Conservation (phyloP, 1,140 invertebrate genomes). For the Zaprionus taronus region DNA sequence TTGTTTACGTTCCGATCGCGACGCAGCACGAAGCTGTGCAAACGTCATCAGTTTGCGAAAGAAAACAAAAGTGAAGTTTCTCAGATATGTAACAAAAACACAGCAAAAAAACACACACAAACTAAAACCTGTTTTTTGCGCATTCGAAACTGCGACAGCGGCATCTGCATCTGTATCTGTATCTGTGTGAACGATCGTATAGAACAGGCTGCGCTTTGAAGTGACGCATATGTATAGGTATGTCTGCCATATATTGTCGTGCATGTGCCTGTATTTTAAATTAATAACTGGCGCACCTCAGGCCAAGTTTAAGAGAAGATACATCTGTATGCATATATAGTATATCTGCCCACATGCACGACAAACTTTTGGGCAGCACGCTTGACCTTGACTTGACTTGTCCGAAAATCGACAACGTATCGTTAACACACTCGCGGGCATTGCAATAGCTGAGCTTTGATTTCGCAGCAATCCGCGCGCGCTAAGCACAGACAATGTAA, state of each 20-base stretch:
- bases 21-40: constrained; percentile 13
- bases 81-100: constrained; percentile 26
- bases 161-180: constrained; percentile 35
- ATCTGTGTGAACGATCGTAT: constrained; percentile 47
- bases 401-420: neutral
- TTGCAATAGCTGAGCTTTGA: neutral
- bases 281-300: neutral
- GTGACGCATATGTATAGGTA: constrained; percentile 52
- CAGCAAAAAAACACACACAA: neutral
- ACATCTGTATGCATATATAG: neutral
- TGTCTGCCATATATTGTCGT: neutral
- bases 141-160: neutral
- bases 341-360: constrained; percentile 6
- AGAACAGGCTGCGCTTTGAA: constrained; percentile 50
- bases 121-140: constrained; percentile 57
- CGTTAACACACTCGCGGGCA: neutral
- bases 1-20: constrained; percentile 53
- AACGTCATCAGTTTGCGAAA: constrained; percentile 59
- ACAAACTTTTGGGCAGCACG: constrained; percentile 11
- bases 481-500: constrained; percentile 2
- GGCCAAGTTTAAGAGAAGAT: neutral
- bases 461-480: constrained; percentile 1
- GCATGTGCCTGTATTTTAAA: constrained; percentile 1
- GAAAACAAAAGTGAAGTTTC: constrained; percentile 76
- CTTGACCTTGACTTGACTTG: constrained; percentile 45